Base-by-base conservation (phyloP, 2,113 vertebrate genomes). In the Alethe diademata region DNA sequence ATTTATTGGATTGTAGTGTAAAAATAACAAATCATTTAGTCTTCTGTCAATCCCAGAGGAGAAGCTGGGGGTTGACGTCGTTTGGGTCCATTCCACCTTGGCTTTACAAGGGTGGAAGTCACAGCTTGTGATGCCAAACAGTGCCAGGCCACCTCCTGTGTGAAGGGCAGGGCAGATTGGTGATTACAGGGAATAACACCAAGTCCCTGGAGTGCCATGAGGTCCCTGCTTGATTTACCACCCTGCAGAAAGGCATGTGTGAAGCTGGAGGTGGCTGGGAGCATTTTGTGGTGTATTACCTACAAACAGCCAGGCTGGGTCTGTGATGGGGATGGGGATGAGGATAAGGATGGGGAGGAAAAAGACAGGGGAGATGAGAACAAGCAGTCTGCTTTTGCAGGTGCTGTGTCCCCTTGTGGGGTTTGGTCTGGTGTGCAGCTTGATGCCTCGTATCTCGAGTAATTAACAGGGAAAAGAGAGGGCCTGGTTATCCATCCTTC, bases 401-500 rank as follows among this genome's bases (percentile, higher is more conserved):
- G 19, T 80, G 61, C 73, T 72, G 36, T 20, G 36, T 85, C 65
- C 57, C 61, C 66, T 90, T 57, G 2, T 1, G 62, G 90, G 80
- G 73, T 65, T 61, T 51, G 87, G 80, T 92, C 73, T 89, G 61
- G 74, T 92, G 81, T 84, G 78, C 78, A 48, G 90, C 89, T 87
- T 33, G 69, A 60, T 74, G 84, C 73, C 61, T 78, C 70, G 66
- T 93, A 94, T 89, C 95, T 95, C 28, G 33, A 93, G 94, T 91
- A 95, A 97, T 94, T 93, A 96, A 89, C 76, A 87, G 94, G 91
- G 96, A 95, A 92, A 95, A 96, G 91, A 94, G 81, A 95, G 96
- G 89, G 94, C 86, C 96, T 91, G 91, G 94, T 87, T 95, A 94
- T 92, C 95, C 95, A 96, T 91, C 92, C 96, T 96, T 96, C 96